Conservation (phyloP, 1,140 invertebrate genomes). For the Calosoma granatense region DNA sequence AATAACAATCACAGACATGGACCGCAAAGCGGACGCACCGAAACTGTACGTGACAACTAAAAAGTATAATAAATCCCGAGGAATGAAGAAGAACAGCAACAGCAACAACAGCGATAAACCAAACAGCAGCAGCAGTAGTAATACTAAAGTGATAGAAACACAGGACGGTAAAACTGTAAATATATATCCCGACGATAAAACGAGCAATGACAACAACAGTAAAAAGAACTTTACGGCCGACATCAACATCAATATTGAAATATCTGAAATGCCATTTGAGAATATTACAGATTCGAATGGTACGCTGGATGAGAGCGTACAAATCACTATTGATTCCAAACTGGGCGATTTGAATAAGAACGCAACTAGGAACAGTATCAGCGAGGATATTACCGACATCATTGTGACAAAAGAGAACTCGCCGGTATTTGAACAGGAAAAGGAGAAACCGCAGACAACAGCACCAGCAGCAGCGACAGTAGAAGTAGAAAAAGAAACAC, state of each 20-base stretch:
- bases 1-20: conserved; percentile 1
- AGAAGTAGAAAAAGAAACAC: neutral
- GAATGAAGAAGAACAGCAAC: neutral
- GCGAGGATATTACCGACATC: neutral
- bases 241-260: neutral
- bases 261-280: neutral
- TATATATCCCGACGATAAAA: neutral
- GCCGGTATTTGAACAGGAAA: neutral
- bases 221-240: neutral
- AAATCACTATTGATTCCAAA: conserved; percentile 4
- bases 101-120: neutral
- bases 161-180: neutral
- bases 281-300: neutral
- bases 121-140: no score
- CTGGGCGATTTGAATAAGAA: neutral
- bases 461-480: neutral
- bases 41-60: conserved; percentile 8
- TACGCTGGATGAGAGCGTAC: no score
- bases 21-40: neutral
- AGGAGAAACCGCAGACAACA: conserved; percentile 1
- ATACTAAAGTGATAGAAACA: neutral
- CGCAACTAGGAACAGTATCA: neutral
- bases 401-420: neutral
- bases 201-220: neutral
- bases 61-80: neutral